Percentiles rank a stretch among this genome's conserved stretches.
These are phyloP conservation scores for Eupithecia vulgata DNA, from an alignment of 2,888 invertebrate species.

Conservation along the genomic window DNA sequence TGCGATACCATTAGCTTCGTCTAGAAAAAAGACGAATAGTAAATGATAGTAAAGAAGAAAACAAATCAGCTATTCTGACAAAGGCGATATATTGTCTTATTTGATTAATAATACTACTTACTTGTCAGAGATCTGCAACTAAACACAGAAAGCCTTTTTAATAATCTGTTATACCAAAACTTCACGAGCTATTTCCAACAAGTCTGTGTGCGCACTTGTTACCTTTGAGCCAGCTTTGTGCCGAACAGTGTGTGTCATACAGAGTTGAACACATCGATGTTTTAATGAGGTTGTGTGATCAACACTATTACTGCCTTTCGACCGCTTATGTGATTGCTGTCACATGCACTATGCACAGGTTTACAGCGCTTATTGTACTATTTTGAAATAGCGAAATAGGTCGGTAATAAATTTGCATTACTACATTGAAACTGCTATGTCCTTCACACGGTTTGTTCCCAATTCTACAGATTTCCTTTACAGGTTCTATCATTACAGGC, in stretches of 20 bases:
- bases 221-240: conserved; percentile 8
- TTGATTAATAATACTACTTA: background rate
- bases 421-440: background rate
- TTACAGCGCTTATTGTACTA: background rate
- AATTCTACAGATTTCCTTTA: too few relatives aligned
- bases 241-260: conserved; percentile 4
- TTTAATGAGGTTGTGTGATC: conserved; percentile 29
- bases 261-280: conserved; percentile 29
- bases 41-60: background rate
- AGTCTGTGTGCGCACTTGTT: background rate
- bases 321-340: conserved; percentile 22
- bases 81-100: background rate
- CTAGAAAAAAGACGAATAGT: background rate
- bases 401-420: background rate
- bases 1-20: background rate
- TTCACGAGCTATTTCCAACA: background rate
- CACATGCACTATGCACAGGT: conserved; percentile 12
- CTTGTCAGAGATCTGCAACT: background rate
- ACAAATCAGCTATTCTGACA: background rate
- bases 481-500: background rate
- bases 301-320: conserved; percentile 20
- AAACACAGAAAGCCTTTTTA: background rate
- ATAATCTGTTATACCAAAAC: background rate
- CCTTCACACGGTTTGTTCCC: too few relatives aligned
- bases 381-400: background rate